Evolutionary conservation across 2,797 vertebrate genomes (phyloP).

Genomic region (Eutrigla gurnardus): DNA sequence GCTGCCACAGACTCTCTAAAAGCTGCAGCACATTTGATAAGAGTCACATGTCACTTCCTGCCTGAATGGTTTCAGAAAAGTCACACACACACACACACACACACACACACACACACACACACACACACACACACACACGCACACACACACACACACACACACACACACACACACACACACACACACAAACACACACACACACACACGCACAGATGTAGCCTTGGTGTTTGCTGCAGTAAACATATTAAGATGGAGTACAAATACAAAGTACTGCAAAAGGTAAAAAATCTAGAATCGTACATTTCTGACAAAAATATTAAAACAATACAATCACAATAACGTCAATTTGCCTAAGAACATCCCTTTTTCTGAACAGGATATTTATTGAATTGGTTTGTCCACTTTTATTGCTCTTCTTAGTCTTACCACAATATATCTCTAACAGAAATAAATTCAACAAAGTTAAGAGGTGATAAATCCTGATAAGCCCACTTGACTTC

Average conservation of each 20-base stretch:
- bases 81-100: no score
- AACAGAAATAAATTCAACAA: background rate
- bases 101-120: no score
- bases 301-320: background rate
- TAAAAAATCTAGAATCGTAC: background rate
- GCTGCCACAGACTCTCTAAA: background rate
- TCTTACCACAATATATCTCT: background rate
- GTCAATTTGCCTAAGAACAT: background rate
- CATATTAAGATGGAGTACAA: background rate
- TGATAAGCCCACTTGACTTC: background rate
- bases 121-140: no score
- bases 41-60: background rate
- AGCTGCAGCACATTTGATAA: background rate
- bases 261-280: background rate
- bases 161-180: no score
- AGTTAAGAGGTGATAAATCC: background rate
- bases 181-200: no score
- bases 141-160: no score
- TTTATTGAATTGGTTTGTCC: constrained; percentile 3
- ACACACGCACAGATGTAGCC: no score
- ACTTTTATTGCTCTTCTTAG: background rate
- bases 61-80: background rate
- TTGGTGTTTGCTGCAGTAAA: constrained; percentile 1
- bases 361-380: background rate
- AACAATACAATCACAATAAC: background rate